A percentile compares a stretch with the other conserved stretches of the same genome.
These are phyloP conservation scores for Macrocentrus cingulum DNA, from an alignment of 1,140 invertebrate genomes.

Conservation along the genomic window DNA sequence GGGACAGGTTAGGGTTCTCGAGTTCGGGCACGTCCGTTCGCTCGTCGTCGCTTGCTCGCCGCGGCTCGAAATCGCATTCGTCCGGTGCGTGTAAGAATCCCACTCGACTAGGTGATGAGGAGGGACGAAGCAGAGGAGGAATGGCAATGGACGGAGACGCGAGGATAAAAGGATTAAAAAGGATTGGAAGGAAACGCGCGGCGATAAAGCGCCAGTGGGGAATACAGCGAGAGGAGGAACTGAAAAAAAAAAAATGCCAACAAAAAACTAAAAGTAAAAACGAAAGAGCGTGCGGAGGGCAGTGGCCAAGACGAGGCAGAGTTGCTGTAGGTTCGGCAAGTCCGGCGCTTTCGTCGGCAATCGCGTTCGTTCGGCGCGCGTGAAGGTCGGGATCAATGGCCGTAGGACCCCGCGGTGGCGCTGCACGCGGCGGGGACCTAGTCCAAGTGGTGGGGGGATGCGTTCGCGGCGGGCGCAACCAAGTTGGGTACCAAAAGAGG, in stretches of 20 bases:
- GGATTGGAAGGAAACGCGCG: constrained; percentile 18
- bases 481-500: constrained; percentile 60
- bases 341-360: constrained; percentile 55
- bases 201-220: background rate
- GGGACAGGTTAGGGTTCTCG: constrained; percentile 28
- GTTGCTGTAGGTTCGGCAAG: constrained; percentile 47
- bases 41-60: too few relatives aligned
- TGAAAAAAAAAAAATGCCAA: constrained; percentile 1
- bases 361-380: constrained; percentile 57
- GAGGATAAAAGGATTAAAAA: constrained; percentile 26
- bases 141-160: constrained; percentile 24
- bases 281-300: constrained; percentile 15
- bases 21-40: constrained; percentile 27
- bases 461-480: constrained; percentile 35
- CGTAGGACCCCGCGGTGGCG: constrained; percentile 52
- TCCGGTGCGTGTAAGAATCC: constrained; percentile 28
- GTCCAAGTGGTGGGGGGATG: constrained; percentile 19
- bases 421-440: constrained; percentile 24
- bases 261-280: constrained; percentile 12
- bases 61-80: constrained; percentile 24
- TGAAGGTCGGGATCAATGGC: constrained; percentile 61
- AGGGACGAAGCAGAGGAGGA: constrained; percentile 30
- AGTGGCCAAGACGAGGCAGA: constrained; percentile 36
- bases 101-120: constrained; percentile 32
- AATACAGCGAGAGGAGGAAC: background rate